Base-by-base conservation (phyloP, 2,797 vertebrate species). In the Acomys russatus region DNA sequence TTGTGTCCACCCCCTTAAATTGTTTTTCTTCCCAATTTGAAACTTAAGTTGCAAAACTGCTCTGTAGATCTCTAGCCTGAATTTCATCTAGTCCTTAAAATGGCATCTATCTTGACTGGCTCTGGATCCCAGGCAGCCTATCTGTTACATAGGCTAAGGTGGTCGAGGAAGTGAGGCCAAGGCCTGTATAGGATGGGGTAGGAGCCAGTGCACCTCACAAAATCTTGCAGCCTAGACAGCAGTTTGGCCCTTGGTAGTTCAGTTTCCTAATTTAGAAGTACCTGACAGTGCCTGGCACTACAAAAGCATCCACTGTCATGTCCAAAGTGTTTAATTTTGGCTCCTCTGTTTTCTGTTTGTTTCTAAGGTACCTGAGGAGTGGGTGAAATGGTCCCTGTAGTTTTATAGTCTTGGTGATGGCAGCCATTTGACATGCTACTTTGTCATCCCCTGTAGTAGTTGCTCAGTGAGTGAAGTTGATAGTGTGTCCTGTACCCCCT, bases 21-120 rank as follows among this genome's bases (percentile, higher is more conserved):
- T 3, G 18, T 54, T 61, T 70, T 66, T 15, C 17, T 54, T 78
- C 44, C 9, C 8, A 68, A 1, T 80, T 94, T 77, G 87, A 63
- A 90, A 64, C 44, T 88, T 23, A 84, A 84, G 74, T 82, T 54
- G 11, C 59, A 94, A 51, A 94, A 51, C 38, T 80, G 6, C 54
- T 80, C 90, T 89, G 54, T 85, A 18, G 77, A 56, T 84, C 33
- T 59, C 25, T 18, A 80, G 63, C 88, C 88, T 82, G 61, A 54
- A 33, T 94, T 88, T 91, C 14, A 74, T 28, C 51, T 93, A 2
- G 35, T 54, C 54, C 9, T 71, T 64, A 70, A 78, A 88, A 79
- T 85, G 68, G 44, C 51, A 78, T 49, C 1, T 11, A 8, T 35
- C 51, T 4, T 22, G 64, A 28, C 83, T 33, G 20, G n/a, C 61